Evolutionary conservation across 2,797 vertebrate genomes (phyloP), one percentile per base, ranked within the genome.

Genomic region (Fistularia tabacaria): DNA sequence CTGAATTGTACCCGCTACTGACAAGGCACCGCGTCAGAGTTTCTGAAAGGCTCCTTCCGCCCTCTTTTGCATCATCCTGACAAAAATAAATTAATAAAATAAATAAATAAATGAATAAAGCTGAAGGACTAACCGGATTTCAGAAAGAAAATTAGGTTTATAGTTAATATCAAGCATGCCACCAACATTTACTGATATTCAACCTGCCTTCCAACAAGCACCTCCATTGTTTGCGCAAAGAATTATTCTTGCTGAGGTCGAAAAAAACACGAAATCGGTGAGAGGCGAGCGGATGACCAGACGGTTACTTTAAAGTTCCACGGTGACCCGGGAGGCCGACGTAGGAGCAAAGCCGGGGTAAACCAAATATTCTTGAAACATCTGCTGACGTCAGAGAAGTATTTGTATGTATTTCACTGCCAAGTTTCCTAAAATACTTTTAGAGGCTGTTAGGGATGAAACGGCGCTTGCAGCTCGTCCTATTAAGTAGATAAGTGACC

Each of bases 1-100:
- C 75, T 62, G 57, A 49, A 14, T 67, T 71, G 76, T 77, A 76
- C 79, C 63, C 73, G 45, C 47, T 1, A 36, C 75, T 86, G 84
- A 88, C 75, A 73, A 77, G 79, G 82, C 84, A 74, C 47, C 51
- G 77, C 71, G 79, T 87, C 82, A 88, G 66, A 82, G 57, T 89
- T 88, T 89, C 88, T 85, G 59, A 78, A 83, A 70, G 71, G 71
- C 76, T 76, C 73, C 77, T 73, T 79, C 78, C 65, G 68, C 62
- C 69, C 25, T 2, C 25, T 81, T 86, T 82, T 11, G 68, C 77
- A 84, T 84, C 80, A 82, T 57, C 53, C 42, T 79, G 53, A 7
- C 14, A 8, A 8, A 48, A 15, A 48, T 6, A 42, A 42, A 42
- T n/a, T n/a, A n/a, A n/a, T n/a, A 2, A 42, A 11, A 10, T 10